A percentile compares a stretch with the other conserved stretches of the same genome.
Conservation (phyloP, 2,797 vertebrate genomes). For the Bucorvus abyssinicus region DNA sequence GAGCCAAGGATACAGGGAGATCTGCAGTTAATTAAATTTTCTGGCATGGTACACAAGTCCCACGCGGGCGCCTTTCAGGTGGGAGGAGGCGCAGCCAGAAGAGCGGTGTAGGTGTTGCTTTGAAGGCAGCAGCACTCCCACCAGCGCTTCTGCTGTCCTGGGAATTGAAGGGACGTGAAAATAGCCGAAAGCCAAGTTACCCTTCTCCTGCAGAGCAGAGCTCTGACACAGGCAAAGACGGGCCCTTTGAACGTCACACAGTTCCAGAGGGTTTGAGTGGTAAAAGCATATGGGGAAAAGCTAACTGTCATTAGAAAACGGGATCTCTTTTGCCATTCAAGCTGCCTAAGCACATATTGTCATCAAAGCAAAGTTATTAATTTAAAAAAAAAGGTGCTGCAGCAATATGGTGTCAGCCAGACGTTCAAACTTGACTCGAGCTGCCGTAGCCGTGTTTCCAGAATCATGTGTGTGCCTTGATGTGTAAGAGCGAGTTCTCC, state of each 20-base stretch:
- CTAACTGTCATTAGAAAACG: background rate
- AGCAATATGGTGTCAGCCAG: background rate
- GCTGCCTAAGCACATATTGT: background rate
- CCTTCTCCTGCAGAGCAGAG: background rate
- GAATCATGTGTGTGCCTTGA: background rate
- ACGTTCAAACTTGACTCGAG: background rate
- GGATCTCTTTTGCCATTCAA: background rate
- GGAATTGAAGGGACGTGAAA: background rate
- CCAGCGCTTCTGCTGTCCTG: background rate
- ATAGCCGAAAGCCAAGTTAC: background rate
- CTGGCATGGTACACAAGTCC: background rate
- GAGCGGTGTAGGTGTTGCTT: background rate
- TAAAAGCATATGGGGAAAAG: background rate
- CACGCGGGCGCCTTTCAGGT: background rate
- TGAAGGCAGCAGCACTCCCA: background rate
- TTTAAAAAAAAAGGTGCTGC: background rate
- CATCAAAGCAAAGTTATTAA: background rate
- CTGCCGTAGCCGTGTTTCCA: background rate
- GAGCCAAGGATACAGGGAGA: background rate
- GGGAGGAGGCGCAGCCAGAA: background rate
- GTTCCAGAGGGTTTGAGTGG: background rate
- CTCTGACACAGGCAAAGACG: background rate
- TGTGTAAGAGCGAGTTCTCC: background rate
- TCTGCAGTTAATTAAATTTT: constrained; percentile 31
- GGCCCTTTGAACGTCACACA: background rate